Base-by-base conservation (phyloP, 2,113 vertebrate species). In the Tyrannus savana region DNA sequence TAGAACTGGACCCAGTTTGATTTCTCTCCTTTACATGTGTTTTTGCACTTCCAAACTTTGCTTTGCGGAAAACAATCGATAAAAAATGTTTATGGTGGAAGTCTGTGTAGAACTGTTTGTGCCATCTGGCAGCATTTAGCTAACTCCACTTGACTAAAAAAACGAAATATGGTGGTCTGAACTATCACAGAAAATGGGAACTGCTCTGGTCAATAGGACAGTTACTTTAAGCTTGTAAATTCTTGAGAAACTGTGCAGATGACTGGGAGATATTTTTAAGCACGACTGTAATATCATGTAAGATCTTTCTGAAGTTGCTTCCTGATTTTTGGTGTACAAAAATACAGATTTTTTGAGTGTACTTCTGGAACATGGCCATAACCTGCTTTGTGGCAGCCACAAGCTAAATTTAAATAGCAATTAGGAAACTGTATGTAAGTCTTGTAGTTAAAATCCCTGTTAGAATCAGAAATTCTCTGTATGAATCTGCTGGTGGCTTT, bases 251-350 rank as follows among this genome's bases (percentile, higher is more conserved):
- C n/a, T 23, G 19, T 1, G 2, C 31, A 44, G 35, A 2, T 33
- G 52, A 66, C 8, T n/a, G 50, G 33, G 52, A 44, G 64, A 8
- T 59, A 2, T 16, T 84, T 82, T 84, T 63, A 52, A 72, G 60
- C 14, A 7, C 1, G 3, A 12, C 46, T 71, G 3, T 56, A 24
- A 33, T n/a, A 22, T 12, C 7, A 4, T 21, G 18, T 12, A 12
- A 75, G 35, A 52, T 22, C 14, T 80, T 86, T 71, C 30, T 46
- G 30, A 85, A 79, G 39, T 8, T 50, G 16, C 22, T 68, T 79
- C 9, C 4, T 69, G 41, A 30, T 63, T 84, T 92, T 81, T 72
- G 39, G 39, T 56, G 15, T 31, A 30, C 30, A 55, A 52, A 87
- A 82, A 9, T 42, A 47, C n/a, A 64, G 33, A 13, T 27, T 53